Evolutionary conservation across 1,140 invertebrate genomes (phyloP).

Genomic region (Aphaenogaster floridana): DNA sequence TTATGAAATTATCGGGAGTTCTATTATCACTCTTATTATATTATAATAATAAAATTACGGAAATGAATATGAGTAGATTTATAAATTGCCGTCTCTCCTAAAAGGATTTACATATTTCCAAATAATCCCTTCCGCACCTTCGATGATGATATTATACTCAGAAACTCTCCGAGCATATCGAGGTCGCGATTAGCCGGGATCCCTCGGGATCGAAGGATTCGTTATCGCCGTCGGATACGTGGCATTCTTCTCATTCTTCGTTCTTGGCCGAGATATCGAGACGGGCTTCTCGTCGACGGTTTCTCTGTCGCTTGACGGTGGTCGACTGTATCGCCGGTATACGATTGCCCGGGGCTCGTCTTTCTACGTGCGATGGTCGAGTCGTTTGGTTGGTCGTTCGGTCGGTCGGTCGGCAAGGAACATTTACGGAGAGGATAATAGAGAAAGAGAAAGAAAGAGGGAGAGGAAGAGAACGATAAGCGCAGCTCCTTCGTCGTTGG

Average conservation of each 20-base stretch:
- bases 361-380: constrained; percentile 33
- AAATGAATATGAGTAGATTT: neutral
- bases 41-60: neutral
- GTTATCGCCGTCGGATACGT: neutral
- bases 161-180: neutral
- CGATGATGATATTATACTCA: neutral
- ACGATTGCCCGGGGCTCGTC: constrained; percentile 38
- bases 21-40: no score
- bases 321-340: constrained; percentile 47
- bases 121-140: neutral
- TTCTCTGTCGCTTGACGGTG: constrained; percentile 14
- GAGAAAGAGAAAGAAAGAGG: neutral
- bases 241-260: constrained; percentile 23
- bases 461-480: constrained; percentile 57
- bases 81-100: neutral
- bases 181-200: neutral
- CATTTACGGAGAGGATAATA: constrained; percentile 31
- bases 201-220: neutral
- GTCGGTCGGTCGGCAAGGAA: constrained; percentile 50
- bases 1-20: no score
- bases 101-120: neutral
- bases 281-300: constrained; percentile 17
- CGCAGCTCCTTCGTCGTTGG: constrained; percentile 28
- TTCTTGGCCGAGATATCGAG: constrained; percentile 17
- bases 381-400: constrained; percentile 14